phyloP scores from a whole-genome alignment of 2,113 vertebrate species.

The Cheirogaleus medius region DNA sequence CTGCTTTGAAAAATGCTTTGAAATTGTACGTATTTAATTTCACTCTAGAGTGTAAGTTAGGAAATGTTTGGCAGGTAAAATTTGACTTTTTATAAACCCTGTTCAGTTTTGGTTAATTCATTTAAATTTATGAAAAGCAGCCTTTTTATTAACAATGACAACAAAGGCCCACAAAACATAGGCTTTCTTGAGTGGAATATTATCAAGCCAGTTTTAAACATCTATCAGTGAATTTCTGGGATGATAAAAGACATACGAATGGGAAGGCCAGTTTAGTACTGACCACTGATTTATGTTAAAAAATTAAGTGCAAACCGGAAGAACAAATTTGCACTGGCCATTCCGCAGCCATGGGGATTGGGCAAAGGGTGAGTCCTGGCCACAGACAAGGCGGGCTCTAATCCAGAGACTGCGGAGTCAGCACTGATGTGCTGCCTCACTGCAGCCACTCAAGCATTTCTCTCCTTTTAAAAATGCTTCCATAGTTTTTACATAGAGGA shows the following conservation, averaged over 20 bases:
- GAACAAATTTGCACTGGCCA: background rate
- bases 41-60: background rate
- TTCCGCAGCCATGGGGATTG: background rate
- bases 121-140: conserved; percentile 38
- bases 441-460: background rate
- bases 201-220: background rate
- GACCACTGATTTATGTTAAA: background rate
- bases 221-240: background rate
- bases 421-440: conserved; percentile 24
- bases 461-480: background rate
- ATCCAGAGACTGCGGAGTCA: background rate
- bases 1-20: conserved; percentile 38
- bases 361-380: background rate
- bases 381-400: background rate
- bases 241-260: background rate
- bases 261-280: background rate
- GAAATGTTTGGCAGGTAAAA: background rate
- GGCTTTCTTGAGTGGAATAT: background rate
- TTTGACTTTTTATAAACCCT: background rate
- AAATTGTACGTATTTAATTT: conserved; percentile 36
- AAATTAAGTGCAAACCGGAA: background rate
- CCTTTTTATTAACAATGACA: background rate
- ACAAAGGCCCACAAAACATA: background rate
- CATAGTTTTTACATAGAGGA: background rate
- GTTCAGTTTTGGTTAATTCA: background rate